phyloP scores from a whole-genome alignment of 2,888 invertebrate genomes.

The Hirtodrosophila histrioides region DNA sequence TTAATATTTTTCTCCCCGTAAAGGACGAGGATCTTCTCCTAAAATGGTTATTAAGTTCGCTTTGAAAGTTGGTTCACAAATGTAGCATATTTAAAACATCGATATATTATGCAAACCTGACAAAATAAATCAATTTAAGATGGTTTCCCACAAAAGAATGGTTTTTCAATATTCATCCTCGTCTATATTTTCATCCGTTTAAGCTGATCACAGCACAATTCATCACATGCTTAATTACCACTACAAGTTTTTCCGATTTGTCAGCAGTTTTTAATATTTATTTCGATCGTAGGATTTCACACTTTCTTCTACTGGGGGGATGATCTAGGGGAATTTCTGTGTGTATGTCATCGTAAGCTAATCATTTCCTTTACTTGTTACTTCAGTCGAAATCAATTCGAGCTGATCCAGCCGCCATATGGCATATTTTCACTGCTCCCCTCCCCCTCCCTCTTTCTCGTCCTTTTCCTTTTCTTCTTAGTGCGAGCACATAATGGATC shows the following conservation, averaged over 20 bases:
- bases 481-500: slow-evolving; percentile 51
- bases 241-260: background rate
- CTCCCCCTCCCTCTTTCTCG: background rate
- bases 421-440: slow-evolving; percentile 20
- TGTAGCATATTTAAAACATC: too few relatives aligned
- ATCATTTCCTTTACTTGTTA: slow-evolving; percentile 53
- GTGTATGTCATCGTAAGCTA: slow-evolving; percentile 67
- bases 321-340: slow-evolving; percentile 10
- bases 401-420: slow-evolving; percentile 44
- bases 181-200: too few relatives aligned
- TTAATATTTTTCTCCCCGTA: too few relatives aligned
- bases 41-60: too few relatives aligned
- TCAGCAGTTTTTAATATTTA: slow-evolving; percentile 5
- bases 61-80: too few relatives aligned
- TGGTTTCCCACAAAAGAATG: too few relatives aligned
- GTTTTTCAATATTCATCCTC: too few relatives aligned
- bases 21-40: too few relatives aligned
- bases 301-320: slow-evolving; percentile 5
- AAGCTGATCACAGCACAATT: background rate
- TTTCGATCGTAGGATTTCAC: slow-evolving; percentile 10
- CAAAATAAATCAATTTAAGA: too few relatives aligned
- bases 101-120: too few relatives aligned
- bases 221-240: background rate
- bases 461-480: slow-evolving; percentile 9
- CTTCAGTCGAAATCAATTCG: slow-evolving; percentile 13